phyloP scores from a whole-genome alignment of 1,140 invertebrate genomes.

The Calephelis virginiensis region DNA sequence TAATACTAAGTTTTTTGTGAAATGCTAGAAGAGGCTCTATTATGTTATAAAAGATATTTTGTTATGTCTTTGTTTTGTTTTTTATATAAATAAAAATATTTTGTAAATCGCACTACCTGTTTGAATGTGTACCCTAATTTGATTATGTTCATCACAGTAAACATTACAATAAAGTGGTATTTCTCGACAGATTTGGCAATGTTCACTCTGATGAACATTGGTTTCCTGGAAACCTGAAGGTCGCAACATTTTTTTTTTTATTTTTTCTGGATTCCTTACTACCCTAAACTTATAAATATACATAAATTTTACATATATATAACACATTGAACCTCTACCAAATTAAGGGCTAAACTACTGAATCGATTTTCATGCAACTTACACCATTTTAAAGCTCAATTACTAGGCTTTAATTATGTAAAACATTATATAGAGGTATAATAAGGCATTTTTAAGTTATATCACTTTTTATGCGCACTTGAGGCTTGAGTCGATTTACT shows the following conservation, averaged over 20 bases:
- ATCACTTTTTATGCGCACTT: no score
- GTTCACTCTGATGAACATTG: constrained; percentile 35
- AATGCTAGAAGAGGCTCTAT: constrained; percentile 16
- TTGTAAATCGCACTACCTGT: constrained; percentile 27
- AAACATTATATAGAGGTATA: no score
- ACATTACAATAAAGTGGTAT: constrained; percentile 30
- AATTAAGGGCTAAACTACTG: constrained; percentile 32
- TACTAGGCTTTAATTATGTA: no score
- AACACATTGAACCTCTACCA: constrained; percentile 26
- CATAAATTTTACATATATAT: constrained; percentile 7
- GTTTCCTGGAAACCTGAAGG: constrained; percentile 33
- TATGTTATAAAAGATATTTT: constrained; percentile 30
- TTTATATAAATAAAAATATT: constrained; percentile 27
- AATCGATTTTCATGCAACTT: no score
- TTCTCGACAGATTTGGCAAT: constrained; percentile 30
- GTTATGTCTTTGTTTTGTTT: no score
- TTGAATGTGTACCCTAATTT: constrained; percentile 30
- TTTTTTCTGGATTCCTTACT: constrained; percentile 27
- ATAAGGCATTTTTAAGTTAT: no score
- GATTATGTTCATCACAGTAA: constrained; percentile 30
- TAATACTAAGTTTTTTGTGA: no score
- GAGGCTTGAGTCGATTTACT: no score
- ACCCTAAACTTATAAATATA: constrained; percentile 30
- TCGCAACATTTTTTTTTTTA: constrained; percentile 27
- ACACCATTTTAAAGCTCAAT: no score